These are phyloP conservation scores for Oophaga sylvatica DNA, from an alignment of 2,797 vertebrate species.

Conservation along the genomic window DNA sequence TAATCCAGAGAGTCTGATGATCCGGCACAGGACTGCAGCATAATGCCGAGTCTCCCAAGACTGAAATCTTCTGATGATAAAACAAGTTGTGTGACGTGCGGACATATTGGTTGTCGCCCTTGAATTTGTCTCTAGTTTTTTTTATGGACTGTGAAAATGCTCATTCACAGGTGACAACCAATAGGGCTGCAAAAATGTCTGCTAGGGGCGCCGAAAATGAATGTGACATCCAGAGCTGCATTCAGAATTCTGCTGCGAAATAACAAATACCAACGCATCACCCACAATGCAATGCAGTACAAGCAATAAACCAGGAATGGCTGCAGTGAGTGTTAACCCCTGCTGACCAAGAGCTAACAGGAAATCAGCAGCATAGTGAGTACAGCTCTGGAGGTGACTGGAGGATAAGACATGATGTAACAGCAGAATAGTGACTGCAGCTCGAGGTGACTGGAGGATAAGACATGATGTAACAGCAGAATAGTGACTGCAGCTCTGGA, in stretches of 20 bases:
- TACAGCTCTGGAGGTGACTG: too few relatives aligned
- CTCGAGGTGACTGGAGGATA: too few relatives aligned
- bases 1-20: too few relatives aligned
- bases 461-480: too few relatives aligned
- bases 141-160: not conserved
- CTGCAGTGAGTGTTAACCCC: not conserved
- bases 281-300: not conserved
- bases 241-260: not conserved
- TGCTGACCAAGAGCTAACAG: not conserved
- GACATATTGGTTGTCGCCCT: not conserved
- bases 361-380: not conserved
- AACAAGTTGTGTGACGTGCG: not conserved
- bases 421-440: too few relatives aligned
- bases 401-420: too few relatives aligned
- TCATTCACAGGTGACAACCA: not conserved
- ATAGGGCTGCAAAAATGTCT: not conserved
- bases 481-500: too few relatives aligned
- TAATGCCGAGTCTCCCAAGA: not conserved
- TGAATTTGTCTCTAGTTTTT: not conserved
- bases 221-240: not conserved
- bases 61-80: not conserved
- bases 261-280: not conserved
- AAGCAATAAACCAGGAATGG: not conserved
- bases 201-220: too few relatives aligned
- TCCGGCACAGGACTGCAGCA: too few relatives aligned